phyloP scores from a whole-genome alignment of 2,113 vertebrate species.

The Bubo blakistoni region DNA sequence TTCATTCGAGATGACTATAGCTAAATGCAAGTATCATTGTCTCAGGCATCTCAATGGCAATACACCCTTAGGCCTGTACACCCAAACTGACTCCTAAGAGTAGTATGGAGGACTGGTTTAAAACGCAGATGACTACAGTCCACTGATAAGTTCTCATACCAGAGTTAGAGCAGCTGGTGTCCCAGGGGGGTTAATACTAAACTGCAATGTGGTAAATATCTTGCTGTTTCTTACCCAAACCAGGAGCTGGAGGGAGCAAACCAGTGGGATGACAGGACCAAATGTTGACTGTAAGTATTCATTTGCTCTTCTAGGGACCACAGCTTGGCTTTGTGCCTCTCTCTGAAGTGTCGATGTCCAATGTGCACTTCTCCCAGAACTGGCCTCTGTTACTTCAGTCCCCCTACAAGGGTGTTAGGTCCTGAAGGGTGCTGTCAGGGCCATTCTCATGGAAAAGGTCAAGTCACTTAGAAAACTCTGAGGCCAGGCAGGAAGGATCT shows the following conservation, averaged over 20 bases:
- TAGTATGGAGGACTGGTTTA: neutral
- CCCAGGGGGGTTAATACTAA: neutral
- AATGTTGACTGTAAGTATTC: neutral
- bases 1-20: neutral
- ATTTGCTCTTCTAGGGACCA: neutral
- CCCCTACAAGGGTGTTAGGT: too few species aligned
- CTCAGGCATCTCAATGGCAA: neutral
- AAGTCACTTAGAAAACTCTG: neutral
- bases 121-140: neutral
- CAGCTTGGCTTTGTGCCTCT: neutral
- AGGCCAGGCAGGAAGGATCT: neutral
- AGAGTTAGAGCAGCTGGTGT: neutral
- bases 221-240: neutral
- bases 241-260: neutral
- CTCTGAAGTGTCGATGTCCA: neutral
- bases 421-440: neutral
- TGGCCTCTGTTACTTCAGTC: neutral
- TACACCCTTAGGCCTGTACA: neutral
- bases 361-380: neutral
- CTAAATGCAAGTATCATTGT: neutral
- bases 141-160: neutral
- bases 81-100: neutral
- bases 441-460: neutral
- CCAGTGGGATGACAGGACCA: neutral
- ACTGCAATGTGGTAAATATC: neutral